Conservation (phyloP, 23 tunicate genomes). For the Styela plicata region DNA sequence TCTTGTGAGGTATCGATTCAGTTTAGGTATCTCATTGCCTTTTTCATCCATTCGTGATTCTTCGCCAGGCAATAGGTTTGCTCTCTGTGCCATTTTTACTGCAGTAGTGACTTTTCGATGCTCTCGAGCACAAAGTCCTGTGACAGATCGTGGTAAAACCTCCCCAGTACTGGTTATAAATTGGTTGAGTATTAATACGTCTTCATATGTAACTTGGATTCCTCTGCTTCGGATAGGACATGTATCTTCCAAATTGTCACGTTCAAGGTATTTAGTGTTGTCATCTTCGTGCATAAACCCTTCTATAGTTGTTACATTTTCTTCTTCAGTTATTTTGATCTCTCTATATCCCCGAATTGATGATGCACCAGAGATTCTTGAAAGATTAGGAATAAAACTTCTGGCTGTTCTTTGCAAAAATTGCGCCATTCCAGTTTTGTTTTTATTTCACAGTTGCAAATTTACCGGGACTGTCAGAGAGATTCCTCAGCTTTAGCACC, state of each 20-base stretch:
- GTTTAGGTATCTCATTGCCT: slow-evolving; percentile 46
- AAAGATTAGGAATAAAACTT: too few species aligned
- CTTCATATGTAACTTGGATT: slow-evolving; percentile 75
- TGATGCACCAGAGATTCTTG: too few species aligned
- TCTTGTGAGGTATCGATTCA: slow-evolving; percentile 66
- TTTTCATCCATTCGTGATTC: slow-evolving; percentile 31
- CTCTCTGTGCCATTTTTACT: slow-evolving; percentile 89
- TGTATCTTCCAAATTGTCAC: slow-evolving; percentile 29
- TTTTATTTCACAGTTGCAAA: too few species aligned
- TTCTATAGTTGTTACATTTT: slow-evolving; percentile 18
- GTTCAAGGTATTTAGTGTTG: slow-evolving; percentile 9
- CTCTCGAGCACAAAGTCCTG: slow-evolving; percentile 58
- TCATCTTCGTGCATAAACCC: slow-evolving; percentile 21
- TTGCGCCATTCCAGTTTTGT: too few species aligned
- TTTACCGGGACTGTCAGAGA: too few species aligned
- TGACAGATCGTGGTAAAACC: slow-evolving; percentile 43
- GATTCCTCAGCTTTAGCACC: too few species aligned
- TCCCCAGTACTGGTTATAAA: slow-evolving; percentile 69
- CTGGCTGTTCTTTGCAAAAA: too few species aligned
- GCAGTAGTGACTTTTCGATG: slow-evolving; percentile 61
- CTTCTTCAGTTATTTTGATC: slow-evolving; percentile 1
- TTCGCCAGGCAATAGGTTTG: slow-evolving; percentile 69
- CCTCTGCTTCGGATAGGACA: slow-evolving; percentile 89
- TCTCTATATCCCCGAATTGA: slow-evolving; percentile 21
- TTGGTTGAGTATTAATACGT: slow-evolving; percentile 76